These are phyloP conservation scores for Pristionchus exspectatus DNA, from an alignment of 2,888 invertebrate genomes.

Conservation along the genomic window DNA sequence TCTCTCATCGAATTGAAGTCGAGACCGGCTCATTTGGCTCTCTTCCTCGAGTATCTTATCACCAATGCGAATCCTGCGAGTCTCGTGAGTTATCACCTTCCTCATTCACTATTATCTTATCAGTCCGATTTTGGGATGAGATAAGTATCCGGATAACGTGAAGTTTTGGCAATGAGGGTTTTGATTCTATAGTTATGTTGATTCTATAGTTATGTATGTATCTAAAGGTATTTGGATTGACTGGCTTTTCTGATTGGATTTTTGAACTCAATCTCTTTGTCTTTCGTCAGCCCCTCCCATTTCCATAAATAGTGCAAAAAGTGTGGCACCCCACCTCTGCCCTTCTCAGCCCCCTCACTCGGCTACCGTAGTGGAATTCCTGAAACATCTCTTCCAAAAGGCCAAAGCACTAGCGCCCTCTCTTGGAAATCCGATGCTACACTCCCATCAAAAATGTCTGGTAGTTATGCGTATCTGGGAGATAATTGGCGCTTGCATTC, in stretches of 20 bases:
- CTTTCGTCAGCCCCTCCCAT: too few relatives aligned
- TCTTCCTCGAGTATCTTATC: constrained; percentile 93
- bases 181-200: too few relatives aligned
- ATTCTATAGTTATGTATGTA: too few relatives aligned
- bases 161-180: too few relatives aligned
- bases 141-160: too few relatives aligned
- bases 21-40: constrained; percentile 92
- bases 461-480: neutral
- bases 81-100: constrained; percentile 82
- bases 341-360: neutral
- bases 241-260: too few relatives aligned
- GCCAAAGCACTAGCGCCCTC: neutral
- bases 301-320: too few relatives aligned
- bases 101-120: neutral
- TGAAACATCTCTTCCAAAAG: neutral
- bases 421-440: neutral
- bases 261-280: too few relatives aligned
- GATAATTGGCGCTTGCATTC: neutral
- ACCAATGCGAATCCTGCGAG: constrained; percentile 89
- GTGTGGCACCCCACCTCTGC: neutral
- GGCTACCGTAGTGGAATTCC: neutral
- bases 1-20: constrained; percentile 88
- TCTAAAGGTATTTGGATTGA: too few relatives aligned
- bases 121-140: neutral
- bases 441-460: neutral